Percentiles rank a stretch among this genome's conserved stretches.
phyloP scores from a whole-genome alignment of 2,113 vertebrate genomes.

The Emydocephalus ijimae region DNA sequence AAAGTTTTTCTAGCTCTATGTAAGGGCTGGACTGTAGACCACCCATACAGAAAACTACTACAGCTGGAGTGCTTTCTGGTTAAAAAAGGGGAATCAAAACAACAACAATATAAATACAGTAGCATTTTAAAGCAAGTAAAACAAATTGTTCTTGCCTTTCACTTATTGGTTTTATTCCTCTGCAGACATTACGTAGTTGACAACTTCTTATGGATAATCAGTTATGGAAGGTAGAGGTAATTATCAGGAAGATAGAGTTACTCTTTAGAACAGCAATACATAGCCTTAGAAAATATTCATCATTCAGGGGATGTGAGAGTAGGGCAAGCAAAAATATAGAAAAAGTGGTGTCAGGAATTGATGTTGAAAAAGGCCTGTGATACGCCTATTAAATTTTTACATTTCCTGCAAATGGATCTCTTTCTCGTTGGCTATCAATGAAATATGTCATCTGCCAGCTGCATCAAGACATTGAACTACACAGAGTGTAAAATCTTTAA shows the following conservation, averaged over 20 bases:
- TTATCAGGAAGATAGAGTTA: not conserved
- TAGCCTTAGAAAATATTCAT: not conserved
- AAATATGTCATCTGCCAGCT: conserved; percentile 1
- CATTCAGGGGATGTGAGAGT: not conserved
- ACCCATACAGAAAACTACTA: not conserved
- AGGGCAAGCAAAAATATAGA: not conserved
- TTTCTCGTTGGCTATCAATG: not conserved
- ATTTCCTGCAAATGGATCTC: not conserved
- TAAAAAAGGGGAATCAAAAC: not conserved
- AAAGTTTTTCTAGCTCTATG: not conserved
- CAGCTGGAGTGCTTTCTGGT: not conserved
- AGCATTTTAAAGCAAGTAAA: not conserved
- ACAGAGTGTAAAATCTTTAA: conserved; percentile 9
- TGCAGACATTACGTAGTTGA: not conserved
- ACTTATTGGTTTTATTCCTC: not conserved
- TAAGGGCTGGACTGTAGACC: not conserved
- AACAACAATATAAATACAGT: not conserved
- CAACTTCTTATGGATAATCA: not conserved
- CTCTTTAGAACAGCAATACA: not conserved
- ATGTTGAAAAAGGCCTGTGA: not conserved
- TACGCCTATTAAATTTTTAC: not conserved
- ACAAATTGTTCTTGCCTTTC: not conserved
- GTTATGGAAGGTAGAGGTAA: not conserved
- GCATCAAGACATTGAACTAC: not conserved
- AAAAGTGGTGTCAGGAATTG: not conserved